Conservation (phyloP, 2,797 vertebrate genomes). For the Anguilla obscura region DNA sequence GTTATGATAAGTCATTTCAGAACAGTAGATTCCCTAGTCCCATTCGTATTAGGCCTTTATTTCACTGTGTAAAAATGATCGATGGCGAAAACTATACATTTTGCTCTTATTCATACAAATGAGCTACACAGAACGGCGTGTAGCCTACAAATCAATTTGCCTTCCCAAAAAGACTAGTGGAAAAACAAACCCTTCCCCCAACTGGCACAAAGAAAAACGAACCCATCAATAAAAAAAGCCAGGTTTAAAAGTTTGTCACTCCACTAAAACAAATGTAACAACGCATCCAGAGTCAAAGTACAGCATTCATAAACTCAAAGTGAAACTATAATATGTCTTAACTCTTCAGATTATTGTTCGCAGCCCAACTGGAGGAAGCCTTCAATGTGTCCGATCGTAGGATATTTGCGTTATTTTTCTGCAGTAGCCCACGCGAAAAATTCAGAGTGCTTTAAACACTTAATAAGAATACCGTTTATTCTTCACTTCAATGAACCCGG, state of each 20-base stretch:
- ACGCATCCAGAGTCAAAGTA: not conserved
- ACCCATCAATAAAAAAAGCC: not conserved
- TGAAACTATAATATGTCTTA: not conserved
- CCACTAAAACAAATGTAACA: not conserved
- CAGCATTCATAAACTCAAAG: not conserved
- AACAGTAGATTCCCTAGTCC: not conserved
- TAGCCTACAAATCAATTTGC: not conserved
- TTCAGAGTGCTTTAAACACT: not conserved
- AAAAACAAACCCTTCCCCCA: constrained; percentile 1
- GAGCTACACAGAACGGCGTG: not conserved
- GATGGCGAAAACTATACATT: not conserved
- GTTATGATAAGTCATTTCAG: not conserved
- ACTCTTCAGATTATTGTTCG: not conserved
- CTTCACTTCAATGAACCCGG: not conserved
- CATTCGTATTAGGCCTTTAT: not conserved
- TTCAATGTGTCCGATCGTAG: not conserved
- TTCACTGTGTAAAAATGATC: not conserved
- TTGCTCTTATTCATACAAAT: not conserved
- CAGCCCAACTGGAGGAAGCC: not conserved
- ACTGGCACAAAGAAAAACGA: constrained; percentile 9
- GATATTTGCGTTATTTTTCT: not conserved
- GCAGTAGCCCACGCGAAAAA: not conserved
- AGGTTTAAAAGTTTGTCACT: constrained; percentile 6
- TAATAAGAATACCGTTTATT: not conserved
- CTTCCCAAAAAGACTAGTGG: not conserved